Percentiles rank a stretch among this genome's conserved stretches.
These are phyloP conservation scores for Nebria salina DNA, from an alignment of 2,888 invertebrate species.

Conservation along the genomic window DNA sequence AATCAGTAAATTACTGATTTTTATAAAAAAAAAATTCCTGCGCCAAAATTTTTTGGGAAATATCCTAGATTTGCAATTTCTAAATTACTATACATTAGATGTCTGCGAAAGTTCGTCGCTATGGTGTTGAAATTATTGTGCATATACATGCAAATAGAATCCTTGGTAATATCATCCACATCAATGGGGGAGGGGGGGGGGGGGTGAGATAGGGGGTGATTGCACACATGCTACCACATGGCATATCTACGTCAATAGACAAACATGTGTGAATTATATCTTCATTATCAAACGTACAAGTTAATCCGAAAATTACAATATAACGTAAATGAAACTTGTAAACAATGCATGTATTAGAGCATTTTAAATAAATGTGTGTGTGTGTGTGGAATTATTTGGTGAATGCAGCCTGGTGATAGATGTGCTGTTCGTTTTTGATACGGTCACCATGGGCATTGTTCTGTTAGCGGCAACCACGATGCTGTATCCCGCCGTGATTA, in stretches of 20 bases:
- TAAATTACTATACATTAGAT: too few relatives aligned
- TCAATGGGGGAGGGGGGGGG: neutral
- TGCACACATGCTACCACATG: neutral
- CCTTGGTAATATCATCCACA: neutral
- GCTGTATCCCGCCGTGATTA: conserved; percentile 19
- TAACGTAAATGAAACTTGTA: too few relatives aligned
- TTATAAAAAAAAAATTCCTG: too few relatives aligned
- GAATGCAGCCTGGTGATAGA: conserved; percentile 25
- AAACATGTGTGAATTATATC: neutral
- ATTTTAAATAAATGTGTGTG: neutral
- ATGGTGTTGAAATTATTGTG: neutral
- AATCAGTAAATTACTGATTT: too few relatives aligned
- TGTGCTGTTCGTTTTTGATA: conserved; percentile 28
- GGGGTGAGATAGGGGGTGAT: neutral
- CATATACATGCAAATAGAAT: neutral
- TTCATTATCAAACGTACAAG: neutral
- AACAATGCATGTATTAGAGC: too few relatives aligned
- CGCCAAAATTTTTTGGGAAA: too few relatives aligned
- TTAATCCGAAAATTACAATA: neutral
- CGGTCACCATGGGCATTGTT: conserved; percentile 27
- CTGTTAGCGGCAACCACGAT: conserved; percentile 20
- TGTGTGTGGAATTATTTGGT: conserved; percentile 11
- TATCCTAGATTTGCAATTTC: too few relatives aligned
- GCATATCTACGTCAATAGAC: neutral
- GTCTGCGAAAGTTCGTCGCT: too few relatives aligned